These are phyloP conservation scores for Macquaria ambigua DNA, from an alignment of 2,113 vertebrate genomes.

Conservation along the genomic window DNA sequence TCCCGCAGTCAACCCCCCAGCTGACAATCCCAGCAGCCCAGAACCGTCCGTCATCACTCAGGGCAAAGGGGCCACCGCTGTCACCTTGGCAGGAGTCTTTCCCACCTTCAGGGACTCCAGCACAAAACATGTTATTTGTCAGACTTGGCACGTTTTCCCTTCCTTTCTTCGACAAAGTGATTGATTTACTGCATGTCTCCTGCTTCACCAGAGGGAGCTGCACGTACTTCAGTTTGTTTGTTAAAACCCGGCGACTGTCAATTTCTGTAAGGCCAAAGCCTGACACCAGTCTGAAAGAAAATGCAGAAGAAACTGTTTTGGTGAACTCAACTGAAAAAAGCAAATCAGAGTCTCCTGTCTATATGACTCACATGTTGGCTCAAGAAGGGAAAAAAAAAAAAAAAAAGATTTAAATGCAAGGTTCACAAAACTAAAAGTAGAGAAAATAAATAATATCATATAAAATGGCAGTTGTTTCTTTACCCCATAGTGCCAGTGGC, in stretches of 20 bases:
- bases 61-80: conserved; percentile 60
- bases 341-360: not conserved
- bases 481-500: conserved; percentile 50
- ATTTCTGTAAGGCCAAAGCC: conserved; percentile 57
- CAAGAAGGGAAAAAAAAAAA: not conserved
- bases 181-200: conserved; percentile 17
- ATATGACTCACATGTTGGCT: not conserved
- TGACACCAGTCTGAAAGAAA: conserved; percentile 65
- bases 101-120: conserved; percentile 64
- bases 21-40: conserved; percentile 79
- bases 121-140: conserved; percentile 80
- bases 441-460: no score
- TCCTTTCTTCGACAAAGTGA: rapidly evolving
- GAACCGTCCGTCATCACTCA: not conserved
- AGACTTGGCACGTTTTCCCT: rapidly evolving
- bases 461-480: not conserved
- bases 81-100: conserved; percentile 74
- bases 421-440: not conserved
- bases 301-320: not conserved
- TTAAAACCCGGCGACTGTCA: rapidly evolving
- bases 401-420: not conserved
- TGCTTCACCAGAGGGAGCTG: conserved; percentile 69
- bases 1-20: conserved; percentile 69
- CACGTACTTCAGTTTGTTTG: conserved; percentile 67
- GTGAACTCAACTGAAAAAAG: not conserved